Evolutionary conservation across 2,113 vertebrate species (phyloP).

Genomic region (Passer montanus): DNA sequence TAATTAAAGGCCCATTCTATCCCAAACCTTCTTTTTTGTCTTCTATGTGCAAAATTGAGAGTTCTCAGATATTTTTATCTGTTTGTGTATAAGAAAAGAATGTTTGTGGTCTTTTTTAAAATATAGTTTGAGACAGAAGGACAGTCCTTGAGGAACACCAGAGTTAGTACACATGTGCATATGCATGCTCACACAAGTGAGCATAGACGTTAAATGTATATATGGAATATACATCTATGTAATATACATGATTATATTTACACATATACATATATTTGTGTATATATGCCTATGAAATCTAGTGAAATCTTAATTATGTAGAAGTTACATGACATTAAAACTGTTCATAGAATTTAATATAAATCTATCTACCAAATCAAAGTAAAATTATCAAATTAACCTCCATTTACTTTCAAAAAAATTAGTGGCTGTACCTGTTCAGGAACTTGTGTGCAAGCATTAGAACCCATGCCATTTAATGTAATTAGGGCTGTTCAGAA

Average conservation of each 20-base stretch:
- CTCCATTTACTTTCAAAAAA: background rate
- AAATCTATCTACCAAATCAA: background rate
- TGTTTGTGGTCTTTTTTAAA: background rate
- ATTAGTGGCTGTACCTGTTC: background rate
- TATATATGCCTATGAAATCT: background rate
- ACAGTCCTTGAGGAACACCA: background rate
- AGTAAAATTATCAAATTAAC: background rate
- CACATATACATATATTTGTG: background rate
- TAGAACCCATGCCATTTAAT: background rate
- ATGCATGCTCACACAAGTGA: background rate
- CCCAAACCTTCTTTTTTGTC: background rate
- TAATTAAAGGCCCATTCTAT: conserved; percentile 2
- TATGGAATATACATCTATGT: background rate
- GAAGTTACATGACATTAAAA: background rate
- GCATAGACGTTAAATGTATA: background rate
- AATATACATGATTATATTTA: background rate
- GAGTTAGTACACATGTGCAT: background rate
- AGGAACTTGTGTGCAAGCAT: background rate
- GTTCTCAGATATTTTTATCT: background rate
- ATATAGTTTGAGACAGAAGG: background rate
- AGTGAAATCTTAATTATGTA: background rate
- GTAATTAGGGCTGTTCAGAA: background rate
- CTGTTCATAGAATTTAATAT: background rate
- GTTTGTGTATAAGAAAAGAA: background rate
- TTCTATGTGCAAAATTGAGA: background rate